Evolutionary conservation across 1,140 invertebrate species (phyloP).

Genomic region (Maniola jurtina): DNA sequence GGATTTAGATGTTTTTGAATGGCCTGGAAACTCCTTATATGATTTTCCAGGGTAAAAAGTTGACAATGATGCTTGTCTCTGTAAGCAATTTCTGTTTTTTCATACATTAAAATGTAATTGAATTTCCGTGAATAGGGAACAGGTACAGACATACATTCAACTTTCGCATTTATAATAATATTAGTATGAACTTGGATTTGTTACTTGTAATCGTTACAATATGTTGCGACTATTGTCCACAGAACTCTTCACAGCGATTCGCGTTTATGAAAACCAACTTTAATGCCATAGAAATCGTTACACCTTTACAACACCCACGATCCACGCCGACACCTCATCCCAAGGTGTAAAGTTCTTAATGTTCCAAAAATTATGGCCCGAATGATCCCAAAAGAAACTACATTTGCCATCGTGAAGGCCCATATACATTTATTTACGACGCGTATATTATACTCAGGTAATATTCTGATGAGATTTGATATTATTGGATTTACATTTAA

Average conservation of each 20-base stretch:
- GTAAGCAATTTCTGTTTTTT: no score
- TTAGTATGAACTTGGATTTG: no score
- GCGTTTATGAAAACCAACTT: not conserved
- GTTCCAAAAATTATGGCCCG: conserved; percentile 29
- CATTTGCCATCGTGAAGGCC: conserved; percentile 38
- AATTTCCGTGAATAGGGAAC: no score
- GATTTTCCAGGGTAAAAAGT: no score
- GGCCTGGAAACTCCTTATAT: no score
- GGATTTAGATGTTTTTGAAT: no score
- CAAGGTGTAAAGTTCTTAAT: conserved; percentile 41
- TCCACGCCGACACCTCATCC: conserved; percentile 18
- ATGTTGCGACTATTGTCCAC: no score
- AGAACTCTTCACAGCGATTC: not conserved
- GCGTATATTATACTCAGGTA: conserved; percentile 52
- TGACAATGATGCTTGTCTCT: no score
- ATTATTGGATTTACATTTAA: conserved; percentile 55
- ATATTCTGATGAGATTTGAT: conserved; percentile 54
- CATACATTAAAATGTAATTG: no score
- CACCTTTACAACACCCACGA: conserved; percentile 1
- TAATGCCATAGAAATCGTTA: conserved; percentile 3
- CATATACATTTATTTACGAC: conserved; percentile 49
- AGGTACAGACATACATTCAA: no score
- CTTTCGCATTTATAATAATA: no score
- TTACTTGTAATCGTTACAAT: no score
- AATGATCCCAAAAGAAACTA: conserved; percentile 28